Percentiles rank a stretch among this genome's conserved stretches.
Evolutionary conservation across 2,797 vertebrate species (phyloP).

Genomic region (Eulemur albifrons): DNA sequence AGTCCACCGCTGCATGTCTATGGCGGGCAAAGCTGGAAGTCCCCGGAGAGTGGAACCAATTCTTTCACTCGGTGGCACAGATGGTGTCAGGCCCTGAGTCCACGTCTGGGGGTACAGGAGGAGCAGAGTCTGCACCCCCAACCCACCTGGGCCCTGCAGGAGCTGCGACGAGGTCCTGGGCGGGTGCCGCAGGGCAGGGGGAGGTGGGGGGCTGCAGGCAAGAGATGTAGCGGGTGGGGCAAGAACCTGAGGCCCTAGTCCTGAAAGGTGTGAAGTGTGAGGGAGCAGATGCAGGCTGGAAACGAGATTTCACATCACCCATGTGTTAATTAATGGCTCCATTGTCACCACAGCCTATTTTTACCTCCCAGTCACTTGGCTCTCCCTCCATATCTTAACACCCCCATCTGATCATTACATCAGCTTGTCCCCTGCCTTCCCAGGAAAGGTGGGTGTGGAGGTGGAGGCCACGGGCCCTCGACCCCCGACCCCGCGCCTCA

Average conservation of each 20-base stretch:
- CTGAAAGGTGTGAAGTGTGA: slow-evolving; percentile 75
- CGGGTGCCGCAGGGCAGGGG: not conserved
- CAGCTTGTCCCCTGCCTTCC: slow-evolving; percentile 47
- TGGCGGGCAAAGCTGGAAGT: not conserved
- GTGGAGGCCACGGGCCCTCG: not conserved
- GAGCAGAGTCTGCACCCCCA: not conserved
- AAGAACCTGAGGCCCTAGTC: slow-evolving; percentile 32
- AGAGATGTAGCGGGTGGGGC: not conserved
- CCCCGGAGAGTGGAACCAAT: not conserved
- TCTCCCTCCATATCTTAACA: slow-evolving; percentile 83
- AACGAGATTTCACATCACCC: slow-evolving; percentile 78
- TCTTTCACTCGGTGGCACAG: not conserved
- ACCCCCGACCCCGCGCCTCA: not conserved
- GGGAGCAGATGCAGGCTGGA: slow-evolving; percentile 76
- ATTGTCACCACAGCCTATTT: slow-evolving; percentile 83
- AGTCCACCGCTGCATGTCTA: not conserved
- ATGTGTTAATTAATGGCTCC: slow-evolving; percentile 79
- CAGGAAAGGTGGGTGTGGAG: slow-evolving; percentile 20
- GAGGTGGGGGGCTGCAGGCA: not conserved
- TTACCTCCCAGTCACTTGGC: slow-evolving; percentile 78
- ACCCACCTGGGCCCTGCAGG: not conserved
- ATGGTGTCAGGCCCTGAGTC: not conserved
- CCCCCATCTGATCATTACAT: slow-evolving; percentile 72
- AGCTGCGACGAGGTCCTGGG: not conserved
- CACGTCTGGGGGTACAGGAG: not conserved